phyloP scores from a whole-genome alignment of 2,888 invertebrate genomes.

The Melangyna quadrimaculata region DNA sequence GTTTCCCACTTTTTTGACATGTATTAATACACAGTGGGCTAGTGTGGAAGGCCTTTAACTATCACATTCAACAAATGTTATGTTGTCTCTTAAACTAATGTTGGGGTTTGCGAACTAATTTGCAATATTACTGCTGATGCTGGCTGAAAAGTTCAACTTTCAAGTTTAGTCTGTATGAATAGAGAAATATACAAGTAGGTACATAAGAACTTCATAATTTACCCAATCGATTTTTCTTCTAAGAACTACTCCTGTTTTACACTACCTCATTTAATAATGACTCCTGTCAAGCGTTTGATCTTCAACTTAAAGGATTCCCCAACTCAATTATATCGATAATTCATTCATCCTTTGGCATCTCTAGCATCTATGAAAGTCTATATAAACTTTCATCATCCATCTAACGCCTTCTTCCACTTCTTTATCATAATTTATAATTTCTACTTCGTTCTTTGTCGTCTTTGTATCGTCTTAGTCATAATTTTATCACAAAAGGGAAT shows the following conservation, averaged over 20 bases:
- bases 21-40: too few relatives aligned
- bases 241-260: not conserved
- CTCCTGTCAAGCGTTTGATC: slow-evolving; percentile 63
- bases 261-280: not conserved
- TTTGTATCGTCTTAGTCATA: slow-evolving; percentile 50
- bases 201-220: not conserved
- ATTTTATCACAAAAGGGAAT: slow-evolving; percentile 54
- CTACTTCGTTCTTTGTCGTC: slow-evolving; percentile 34
- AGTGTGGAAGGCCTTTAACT: too few relatives aligned
- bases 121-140: too few relatives aligned
- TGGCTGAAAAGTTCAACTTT: too few relatives aligned
- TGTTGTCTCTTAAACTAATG: too few relatives aligned
- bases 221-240: not conserved
- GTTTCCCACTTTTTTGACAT: too few relatives aligned
- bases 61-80: too few relatives aligned
- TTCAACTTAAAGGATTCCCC: slow-evolving; percentile 70
- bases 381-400: slow-evolving; percentile 21
- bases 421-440: slow-evolving; percentile 35
- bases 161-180: too few relatives aligned
- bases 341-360: slow-evolving; percentile 69
- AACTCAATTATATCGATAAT: slow-evolving; percentile 70
- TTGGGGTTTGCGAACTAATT: too few relatives aligned
- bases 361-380: slow-evolving; percentile 24
- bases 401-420: slow-evolving; percentile 8
- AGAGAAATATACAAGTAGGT: too few relatives aligned